Percentiles rank a stretch among this genome's conserved stretches.
These are phyloP conservation scores for Galagoides demidoff DNA, from an alignment of 2,797 vertebrate genomes.

Conservation along the genomic window DNA sequence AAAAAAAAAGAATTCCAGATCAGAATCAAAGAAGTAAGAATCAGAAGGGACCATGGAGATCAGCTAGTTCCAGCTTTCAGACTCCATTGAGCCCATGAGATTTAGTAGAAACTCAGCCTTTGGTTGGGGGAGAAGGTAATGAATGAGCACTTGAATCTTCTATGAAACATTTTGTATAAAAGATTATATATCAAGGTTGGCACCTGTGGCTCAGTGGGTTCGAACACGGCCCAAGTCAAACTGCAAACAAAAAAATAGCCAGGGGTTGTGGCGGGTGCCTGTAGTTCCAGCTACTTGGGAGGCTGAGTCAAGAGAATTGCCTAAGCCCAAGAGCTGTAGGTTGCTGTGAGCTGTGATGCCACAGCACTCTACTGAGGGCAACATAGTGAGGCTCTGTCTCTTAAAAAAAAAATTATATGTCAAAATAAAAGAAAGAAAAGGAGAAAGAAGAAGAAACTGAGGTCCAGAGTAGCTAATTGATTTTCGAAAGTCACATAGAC, in stretches of 20 bases:
- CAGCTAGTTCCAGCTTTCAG: neutral
- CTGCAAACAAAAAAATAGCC: no score
- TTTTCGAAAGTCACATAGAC: neutral
- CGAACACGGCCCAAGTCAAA: no score
- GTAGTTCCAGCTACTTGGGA: no score
- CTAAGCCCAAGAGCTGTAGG: no score
- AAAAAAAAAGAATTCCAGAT: conserved; percentile 5
- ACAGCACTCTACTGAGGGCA: no score
- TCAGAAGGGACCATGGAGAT: neutral
- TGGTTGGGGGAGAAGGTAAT: neutral
- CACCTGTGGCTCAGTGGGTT: no score
- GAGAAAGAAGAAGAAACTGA: neutral
- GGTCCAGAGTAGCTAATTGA: neutral
- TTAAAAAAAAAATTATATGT: no score
- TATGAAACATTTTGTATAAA: neutral
- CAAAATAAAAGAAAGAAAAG: neutral
- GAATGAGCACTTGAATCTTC: neutral
- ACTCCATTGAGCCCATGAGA: neutral
- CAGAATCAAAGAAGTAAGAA: neutral
- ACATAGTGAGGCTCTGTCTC: no score
- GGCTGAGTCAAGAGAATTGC: no score
- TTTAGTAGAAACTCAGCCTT: neutral
- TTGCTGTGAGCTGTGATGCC: no score
- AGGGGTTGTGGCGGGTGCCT: no score
- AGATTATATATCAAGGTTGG: neutral